Percentiles rank a stretch among this genome's conserved stretches.
phyloP scores from a whole-genome alignment of 2,113 vertebrate genomes.

The Sphaerodactylus townsendi region DNA sequence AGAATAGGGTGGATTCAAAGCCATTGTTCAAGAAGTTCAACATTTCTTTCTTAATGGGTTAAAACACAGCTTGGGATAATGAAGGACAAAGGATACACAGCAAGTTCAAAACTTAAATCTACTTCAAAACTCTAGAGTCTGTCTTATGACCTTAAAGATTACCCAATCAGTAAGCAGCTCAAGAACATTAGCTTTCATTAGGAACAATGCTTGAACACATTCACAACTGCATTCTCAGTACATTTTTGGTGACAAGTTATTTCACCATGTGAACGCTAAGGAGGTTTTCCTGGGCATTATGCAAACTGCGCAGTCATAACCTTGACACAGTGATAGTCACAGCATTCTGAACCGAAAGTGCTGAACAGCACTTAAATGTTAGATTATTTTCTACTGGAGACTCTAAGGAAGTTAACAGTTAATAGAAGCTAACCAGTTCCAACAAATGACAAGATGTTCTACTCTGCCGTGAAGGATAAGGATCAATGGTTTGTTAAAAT shows the following conservation, averaged over 20 bases:
- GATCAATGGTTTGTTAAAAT: constrained; percentile 8
- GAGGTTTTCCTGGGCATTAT: background rate
- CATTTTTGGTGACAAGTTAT: background rate
- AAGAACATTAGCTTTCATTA: constrained; percentile 1
- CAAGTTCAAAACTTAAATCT: background rate
- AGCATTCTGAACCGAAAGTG: background rate
- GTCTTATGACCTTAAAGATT: background rate
- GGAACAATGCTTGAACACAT: background rate
- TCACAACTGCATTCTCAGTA: background rate
- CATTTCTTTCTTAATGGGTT: background rate
- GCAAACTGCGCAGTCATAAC: background rate
- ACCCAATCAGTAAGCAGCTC: constrained; percentile 1
- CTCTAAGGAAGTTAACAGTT: constrained; percentile 28
- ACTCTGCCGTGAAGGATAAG: constrained; percentile 8
- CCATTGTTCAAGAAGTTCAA: background rate
- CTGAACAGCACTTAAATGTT: background rate
- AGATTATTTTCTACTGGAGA: constrained; percentile 19
- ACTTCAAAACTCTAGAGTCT: background rate
- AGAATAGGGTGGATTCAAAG: background rate
- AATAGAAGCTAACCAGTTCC: constrained; percentile 14
- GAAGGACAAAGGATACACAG: background rate
- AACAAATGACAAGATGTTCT: constrained; percentile 1
- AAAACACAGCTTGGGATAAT: background rate
- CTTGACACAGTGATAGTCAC: background rate
- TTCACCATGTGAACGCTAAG: background rate